Evolutionary conservation across 2,797 vertebrate species (phyloP), one percentile per base, ranked within the genome.

Genomic region (Bradypodion ventrale): DNA sequence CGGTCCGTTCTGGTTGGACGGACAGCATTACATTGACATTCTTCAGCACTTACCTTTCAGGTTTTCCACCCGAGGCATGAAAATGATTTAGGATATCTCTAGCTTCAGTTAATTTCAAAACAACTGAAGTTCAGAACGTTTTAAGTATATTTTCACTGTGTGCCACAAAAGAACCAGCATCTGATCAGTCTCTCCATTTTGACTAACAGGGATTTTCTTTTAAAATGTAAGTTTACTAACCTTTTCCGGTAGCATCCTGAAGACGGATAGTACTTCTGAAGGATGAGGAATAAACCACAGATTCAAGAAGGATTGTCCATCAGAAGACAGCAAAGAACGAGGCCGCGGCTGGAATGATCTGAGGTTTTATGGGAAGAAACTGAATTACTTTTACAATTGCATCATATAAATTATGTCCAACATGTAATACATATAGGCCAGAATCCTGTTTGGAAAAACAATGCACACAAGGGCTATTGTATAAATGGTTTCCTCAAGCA

Each of bases 231-330:
- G 9, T 52, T 77, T 25, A 88, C 92, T 87, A 80, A 96, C 94
- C 93, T 94, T 91, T 75, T 96, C 93, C 35, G 95, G 91, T 75
- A 97, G 87, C 0, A 62, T 93, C 95, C 93, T 96, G 94, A 97
- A 96, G 93, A 95, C 91, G 84, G 90, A 80, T 60, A 97, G 94
- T 40, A 95, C 92, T 87, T 97, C 90, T 0, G 94, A 89, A 92
- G 93, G 87, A 40, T 96, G 94, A 25, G 95, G 96, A 82, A 96
- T 92, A 92, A 95, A 96, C 97, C 96, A 96, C 90, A 96, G 86
- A 87, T 95, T 96, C 83, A 97, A 87, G 86, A 96, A 93, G 32
- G 83, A 86, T 82, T 63, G 81, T 72, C 96, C 93, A n/a, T 97
- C 95, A n/a, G 92, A 89, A 49, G 96, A 96, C 65, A 97, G 84